Evolutionary conservation across 1,140 invertebrate species (phyloP), one percentile per base, ranked within the genome.

Genomic region (Oncopodura yosiiana): DNA sequence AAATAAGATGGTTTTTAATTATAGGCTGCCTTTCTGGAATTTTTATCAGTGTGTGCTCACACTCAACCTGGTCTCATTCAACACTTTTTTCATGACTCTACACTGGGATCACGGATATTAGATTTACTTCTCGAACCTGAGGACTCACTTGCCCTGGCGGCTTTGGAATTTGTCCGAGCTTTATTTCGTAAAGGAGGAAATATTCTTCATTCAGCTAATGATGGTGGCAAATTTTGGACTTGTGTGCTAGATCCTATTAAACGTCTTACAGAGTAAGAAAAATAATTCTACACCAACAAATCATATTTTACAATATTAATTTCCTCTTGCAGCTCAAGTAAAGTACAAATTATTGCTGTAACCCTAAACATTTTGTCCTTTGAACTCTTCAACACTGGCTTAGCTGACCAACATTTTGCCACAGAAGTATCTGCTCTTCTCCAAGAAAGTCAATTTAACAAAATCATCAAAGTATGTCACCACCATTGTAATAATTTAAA

Each of bases 21-120:
- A 3, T 32, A 60, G 58, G 42, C 53, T 11, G 50, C 50, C 21
- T 46, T 62, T 37, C 41, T 62, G 42, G 60, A 58, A 11, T 62
- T 58, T 36, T 38, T 62, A 16, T 45, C 48, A 11, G 38, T 62
- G 24, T 50, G 53, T 29, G 52, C 53, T 39, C 60, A 62, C 3
- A 58, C 56, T 11, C 60, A 62, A 52, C 30, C 34, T 16, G 56
- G 56, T 3, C 32, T 62, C 2, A 58, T 62, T 14, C 51, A 62
- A 29, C 56, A 49, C 34, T 56, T 62, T 38, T 49, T 62, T 23
- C 19, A 36, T 5, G 60, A 62, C n/a, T 43, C 26, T 12, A 18
- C 38, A n/a, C 38, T 58, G 18, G 48, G 46, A 1, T 37, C 30
- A 12, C 34, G 46, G 11, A 16, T 62, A 26, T 11, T 62, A 12